Conservation (phyloP, 2,888 invertebrate genomes). For the Hipparchia semele region DNA sequence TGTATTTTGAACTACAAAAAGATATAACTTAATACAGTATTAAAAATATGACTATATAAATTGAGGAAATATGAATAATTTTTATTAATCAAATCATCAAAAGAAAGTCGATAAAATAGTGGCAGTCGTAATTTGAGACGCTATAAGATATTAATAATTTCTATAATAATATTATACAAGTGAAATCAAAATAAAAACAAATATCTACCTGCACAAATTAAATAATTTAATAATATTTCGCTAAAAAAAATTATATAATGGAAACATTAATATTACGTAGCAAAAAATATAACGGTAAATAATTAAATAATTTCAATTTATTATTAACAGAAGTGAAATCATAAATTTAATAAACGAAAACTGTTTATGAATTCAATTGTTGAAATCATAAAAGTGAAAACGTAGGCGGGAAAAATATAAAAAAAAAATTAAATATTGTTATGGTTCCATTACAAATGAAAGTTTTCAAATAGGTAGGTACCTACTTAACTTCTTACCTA, state of each 20-base stretch:
- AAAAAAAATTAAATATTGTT: background rate
- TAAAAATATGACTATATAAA: too few relatives aligned
- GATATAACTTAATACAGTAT: too few relatives aligned
- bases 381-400: slow-evolving; percentile 10
- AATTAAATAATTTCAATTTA: background rate
- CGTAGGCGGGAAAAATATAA: background rate
- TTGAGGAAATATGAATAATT: too few relatives aligned
- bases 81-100: background rate
- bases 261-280: too few relatives aligned
- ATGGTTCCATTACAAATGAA: background rate
- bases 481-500: background rate
- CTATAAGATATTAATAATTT: background rate
- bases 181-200: background rate
- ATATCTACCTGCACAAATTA: background rate
- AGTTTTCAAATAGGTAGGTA: background rate
- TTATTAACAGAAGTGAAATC: slow-evolving; percentile 1
- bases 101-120: background rate
- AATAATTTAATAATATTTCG: too few relatives aligned
- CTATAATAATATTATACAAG: background rate
- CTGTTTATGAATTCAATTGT: background rate
- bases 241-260: too few relatives aligned
- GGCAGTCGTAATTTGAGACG: background rate
- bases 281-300: too few relatives aligned
- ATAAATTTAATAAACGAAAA: background rate
- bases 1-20: too few relatives aligned